Base-by-base conservation (phyloP, 2,888 invertebrate genomes). In the Lampropteryx suffumata region DNA sequence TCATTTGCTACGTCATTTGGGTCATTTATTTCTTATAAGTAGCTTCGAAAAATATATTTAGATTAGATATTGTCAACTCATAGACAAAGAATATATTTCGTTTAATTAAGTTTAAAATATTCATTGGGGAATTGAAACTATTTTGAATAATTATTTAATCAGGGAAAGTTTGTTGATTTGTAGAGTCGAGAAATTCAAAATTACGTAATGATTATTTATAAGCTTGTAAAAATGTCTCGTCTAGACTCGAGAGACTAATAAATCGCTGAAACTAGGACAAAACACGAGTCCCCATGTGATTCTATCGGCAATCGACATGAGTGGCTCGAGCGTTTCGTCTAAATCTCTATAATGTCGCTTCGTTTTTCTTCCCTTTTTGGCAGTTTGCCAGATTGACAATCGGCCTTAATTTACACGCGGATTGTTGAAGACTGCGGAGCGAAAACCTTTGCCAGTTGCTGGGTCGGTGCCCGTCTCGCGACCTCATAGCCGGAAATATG, bases 401-500 rank as follows among this genome's bases (percentile, higher is more conserved):
- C 71, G 73, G 65, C 72, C 75, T 74, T 77, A 77, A 80, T 81
- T 80, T 73, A 70, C 69, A 61, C 67, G 62, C 53, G 59, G 59
- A 68, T 71, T 65, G 72, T 72, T 61, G 61, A 67, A 73, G 67
- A 55, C 61, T 69, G 63, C 62, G 53, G 65, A 62, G 62, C 64
- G 24, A 24, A 24, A 72, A 69, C 76, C 69, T 69, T 73, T 74
- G 67, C 67, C 68, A 73, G 71, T 67, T 59, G 45, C 37, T 55
- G 59, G 61, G 56, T 70, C 62, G 64, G 70, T 62, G 64, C 65
- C 66, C 66, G 69, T 58, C 65, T 65, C 61, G 64, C 72, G 71
- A 69, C 69, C 1, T 7, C 70, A 70, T 65, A 40, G 64, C 79
- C 80, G 82, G 85, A 85, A 83, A 83, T 75, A 71, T 77, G 77